phyloP scores from a whole-genome alignment of 2,888 invertebrate species.

The Pandemis corylana region DNA sequence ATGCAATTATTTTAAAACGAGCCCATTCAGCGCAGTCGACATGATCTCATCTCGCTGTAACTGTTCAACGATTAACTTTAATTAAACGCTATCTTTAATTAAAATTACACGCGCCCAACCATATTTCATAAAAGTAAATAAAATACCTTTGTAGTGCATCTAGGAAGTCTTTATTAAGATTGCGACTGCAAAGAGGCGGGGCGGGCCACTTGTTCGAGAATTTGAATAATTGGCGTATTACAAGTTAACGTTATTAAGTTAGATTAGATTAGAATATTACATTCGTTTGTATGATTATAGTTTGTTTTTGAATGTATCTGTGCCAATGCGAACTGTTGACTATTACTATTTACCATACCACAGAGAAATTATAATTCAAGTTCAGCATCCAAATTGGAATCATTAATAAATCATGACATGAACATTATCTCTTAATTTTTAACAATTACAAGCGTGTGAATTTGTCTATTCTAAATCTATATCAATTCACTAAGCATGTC shows the following conservation, averaged over 20 bases:
- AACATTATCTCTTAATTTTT: too few relatives aligned
- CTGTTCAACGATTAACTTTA: slow-evolving; percentile 73
- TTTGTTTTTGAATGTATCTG: slow-evolving; percentile 48
- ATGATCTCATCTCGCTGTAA: slow-evolving; percentile 61
- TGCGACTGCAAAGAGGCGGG: slow-evolving; percentile 81
- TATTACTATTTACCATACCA: neutral
- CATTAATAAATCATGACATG: too few relatives aligned
- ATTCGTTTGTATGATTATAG: slow-evolving; percentile 59
- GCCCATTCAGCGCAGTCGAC: slow-evolving; percentile 48
- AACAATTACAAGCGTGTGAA: too few relatives aligned
- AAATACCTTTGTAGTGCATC: slow-evolving; percentile 70
- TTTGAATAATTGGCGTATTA: slow-evolving; percentile 80
- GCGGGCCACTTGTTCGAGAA: slow-evolving; percentile 71
- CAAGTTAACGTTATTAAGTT: slow-evolving; percentile 67
- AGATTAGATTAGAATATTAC: slow-evolving; percentile 62
- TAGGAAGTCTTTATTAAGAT: slow-evolving; percentile 84
- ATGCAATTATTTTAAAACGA: slow-evolving; percentile 51
- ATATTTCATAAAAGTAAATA: slow-evolving; percentile 72
- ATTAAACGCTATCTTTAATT: slow-evolving; percentile 81
- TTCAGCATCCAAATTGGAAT: too few relatives aligned
- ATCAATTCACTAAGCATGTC: too few relatives aligned
- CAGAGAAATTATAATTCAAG: too few relatives aligned
- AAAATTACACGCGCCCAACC: slow-evolving; percentile 66
- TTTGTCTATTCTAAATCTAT: too few relatives aligned
- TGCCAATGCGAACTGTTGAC: slow-evolving; percentile 1